Base-by-base conservation (phyloP, 64 coral and sea anemone species). In the Montipora foliosa region DNA sequence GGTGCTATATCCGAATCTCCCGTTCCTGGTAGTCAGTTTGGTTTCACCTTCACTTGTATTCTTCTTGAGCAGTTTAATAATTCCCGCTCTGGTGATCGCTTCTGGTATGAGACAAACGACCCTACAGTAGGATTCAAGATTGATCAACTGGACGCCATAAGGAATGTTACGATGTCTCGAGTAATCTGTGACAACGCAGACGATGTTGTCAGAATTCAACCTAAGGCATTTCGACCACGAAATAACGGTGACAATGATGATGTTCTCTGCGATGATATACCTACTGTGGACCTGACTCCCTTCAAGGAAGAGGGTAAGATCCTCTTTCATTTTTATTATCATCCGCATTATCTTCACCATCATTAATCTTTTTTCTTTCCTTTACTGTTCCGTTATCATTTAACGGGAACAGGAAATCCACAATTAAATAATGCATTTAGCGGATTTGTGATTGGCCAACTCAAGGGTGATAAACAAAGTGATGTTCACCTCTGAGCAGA, bases 81-180 rank as follows among this genome's bases (percentile, higher is more conserved):
- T 2, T 29, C 84, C 2, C 85, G 91, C 17, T 0, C 0, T 44
- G 95, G 87, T 10, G 95, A 93, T 47, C 90, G 91, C 62, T 86
- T 72, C 44, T 86, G 82, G 82, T 86, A 86, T 21, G 82, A 86
- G 47, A 86, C 45, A 6, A 5, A 71, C 29, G 47, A 86, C 47
- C 44, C 8, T 4, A 0, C 0, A 4, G 46, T 5, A 3, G 82
- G 64, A 2, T 86, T 86, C 21, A 72, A 37, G 0, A 2, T 49
- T 0, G 3, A 7, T 1, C 82, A 86, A 46, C 66, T 86, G 45
- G 1, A 11, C 3, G 16, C 70, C 5, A 69, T 86, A 72, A 12
- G 82, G 53, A 24, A 86, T 0, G 0, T 0, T 8, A 49, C 45
- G 1, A 5, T 86, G 6, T 62, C 82, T 11, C 62, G 82, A 4